Conservation (phyloP, 1,140 invertebrate species). For the Bilobella aurantiaca region DNA sequence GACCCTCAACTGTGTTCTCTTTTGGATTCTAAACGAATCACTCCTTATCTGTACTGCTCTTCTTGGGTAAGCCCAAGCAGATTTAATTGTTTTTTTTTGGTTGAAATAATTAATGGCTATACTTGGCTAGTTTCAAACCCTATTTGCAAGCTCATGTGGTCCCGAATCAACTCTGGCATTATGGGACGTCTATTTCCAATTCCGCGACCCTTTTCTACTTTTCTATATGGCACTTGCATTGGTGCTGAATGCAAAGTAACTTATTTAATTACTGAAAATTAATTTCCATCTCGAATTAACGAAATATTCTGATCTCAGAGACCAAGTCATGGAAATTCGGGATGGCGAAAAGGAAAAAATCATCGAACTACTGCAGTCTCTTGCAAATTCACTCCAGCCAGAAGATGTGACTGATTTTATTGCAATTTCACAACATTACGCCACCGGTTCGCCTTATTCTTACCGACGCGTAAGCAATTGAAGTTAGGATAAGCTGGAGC, state of each 20-base stretch:
- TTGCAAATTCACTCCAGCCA: conserved; percentile 74
- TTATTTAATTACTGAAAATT: background rate
- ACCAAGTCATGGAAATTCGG: conserved; percentile 72
- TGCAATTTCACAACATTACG: conserved; percentile 87
- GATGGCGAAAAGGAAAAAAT: conserved; percentile 54
- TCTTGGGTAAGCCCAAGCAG: conserved; percentile 61
- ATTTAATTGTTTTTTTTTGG: conserved; percentile 1
- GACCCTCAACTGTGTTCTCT: conserved; percentile 95
- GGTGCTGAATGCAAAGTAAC: conserved; percentile 81
- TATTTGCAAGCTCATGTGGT: conserved; percentile 79
- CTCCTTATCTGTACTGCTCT: conserved; percentile 79
- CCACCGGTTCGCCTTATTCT: conserved; percentile 78
- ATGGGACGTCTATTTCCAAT: conserved; percentile 98
- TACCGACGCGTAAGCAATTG: conserved; percentile 57
- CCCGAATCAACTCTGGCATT: conserved; percentile 76
- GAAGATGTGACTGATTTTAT: conserved; percentile 97
- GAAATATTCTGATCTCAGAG: conserved; percentile 44
- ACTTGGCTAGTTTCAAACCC: conserved; percentile 57
- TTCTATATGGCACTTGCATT: conserved; percentile 93
- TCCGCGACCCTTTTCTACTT: conserved; percentile 89
- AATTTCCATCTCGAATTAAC: conserved; percentile 4
- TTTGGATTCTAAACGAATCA: conserved; percentile 88
- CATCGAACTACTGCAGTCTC: conserved; percentile 58
- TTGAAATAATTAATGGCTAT: too few species aligned
- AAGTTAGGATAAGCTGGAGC: conserved; percentile 7